phyloP scores from a whole-genome alignment of 2,888 invertebrate genomes.

The Siphonodentalium dalli region DNA sequence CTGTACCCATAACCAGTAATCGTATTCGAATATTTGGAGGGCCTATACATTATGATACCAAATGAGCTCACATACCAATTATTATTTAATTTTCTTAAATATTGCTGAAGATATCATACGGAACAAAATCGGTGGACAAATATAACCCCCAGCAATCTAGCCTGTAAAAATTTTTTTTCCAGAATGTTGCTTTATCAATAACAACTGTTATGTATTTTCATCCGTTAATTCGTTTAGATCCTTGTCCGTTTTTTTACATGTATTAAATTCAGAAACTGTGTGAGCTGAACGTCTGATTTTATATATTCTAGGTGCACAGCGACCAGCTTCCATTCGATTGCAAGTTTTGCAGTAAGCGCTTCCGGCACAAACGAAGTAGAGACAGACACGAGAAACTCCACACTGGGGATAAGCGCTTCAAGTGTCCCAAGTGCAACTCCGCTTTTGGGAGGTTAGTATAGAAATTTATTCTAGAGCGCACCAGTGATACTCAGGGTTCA shows the following conservation, averaged over 20 bases:
- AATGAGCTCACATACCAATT: too few species aligned
- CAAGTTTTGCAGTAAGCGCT: slow-evolving; percentile 87
- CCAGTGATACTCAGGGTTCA: too few species aligned
- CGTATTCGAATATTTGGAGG: too few species aligned
- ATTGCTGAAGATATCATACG: too few species aligned
- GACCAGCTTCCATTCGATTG: slow-evolving; percentile 93
- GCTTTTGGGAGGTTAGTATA: slow-evolving; percentile 78
- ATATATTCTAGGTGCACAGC: slow-evolving; percentile 78
- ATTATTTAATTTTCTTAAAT: too few species aligned
- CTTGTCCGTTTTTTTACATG: not conserved
- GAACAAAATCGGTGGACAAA: too few species aligned
- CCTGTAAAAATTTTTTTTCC: too few species aligned
- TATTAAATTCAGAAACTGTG: not conserved
- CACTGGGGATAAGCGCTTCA: slow-evolving; percentile 86
- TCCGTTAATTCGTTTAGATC: not conserved
- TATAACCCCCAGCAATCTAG: too few species aligned
- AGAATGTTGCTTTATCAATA: not conserved
- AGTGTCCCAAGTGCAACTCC: slow-evolving; percentile 88
- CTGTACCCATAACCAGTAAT: too few species aligned
- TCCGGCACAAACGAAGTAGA: slow-evolving; percentile 92
- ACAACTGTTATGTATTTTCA: not conserved
- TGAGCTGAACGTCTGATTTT: not conserved
- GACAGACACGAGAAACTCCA: slow-evolving; percentile 94
- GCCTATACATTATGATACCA: too few species aligned
- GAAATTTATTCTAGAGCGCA: too few species aligned